Evolutionary conservation across 2,797 vertebrate species (phyloP), one percentile per base, ranked within the genome.

Genomic region (Tangara arthus): DNA sequence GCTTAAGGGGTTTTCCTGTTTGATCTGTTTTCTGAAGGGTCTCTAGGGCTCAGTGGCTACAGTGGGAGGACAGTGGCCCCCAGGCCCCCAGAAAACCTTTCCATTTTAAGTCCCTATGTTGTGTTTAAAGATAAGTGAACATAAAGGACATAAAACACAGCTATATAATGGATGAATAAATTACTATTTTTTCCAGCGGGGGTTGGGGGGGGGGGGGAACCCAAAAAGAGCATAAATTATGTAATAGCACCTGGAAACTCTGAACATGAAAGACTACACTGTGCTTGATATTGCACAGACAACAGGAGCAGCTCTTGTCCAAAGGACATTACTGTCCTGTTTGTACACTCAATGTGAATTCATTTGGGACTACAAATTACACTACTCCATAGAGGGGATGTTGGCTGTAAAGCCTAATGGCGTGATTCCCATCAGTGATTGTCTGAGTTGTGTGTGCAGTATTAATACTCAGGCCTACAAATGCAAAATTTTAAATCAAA

Each of bases 401-500:
- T 32, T 82, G 50, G n/a, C n/a, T 63, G n/a, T 85, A 65, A 84
- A 89, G 34, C 21, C 37, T 68, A 70, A 71, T 64, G 70, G 20
- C 70, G 41, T 69, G 44, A 63, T 55, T 71, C 22, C 55, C n/a
- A 32, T 35, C 13, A 7, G 21, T 27, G 34, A 56, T 30, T 72
- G 24, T 53, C 57, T 26, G n/a, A 44, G 32, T 12, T 76, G 56
- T 53, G 8, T 53, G 34, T 41, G 47, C 11, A 30, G 11, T 46
- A 85, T 35, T 76, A 60, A 77, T 30, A 49, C 8, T 28, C 44
- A 39, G 59, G 49, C 19, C 64, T 72, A 70, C 34, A 60, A 79
- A 82, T 21, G 30, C 24, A 41, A 85, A 91, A 92, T 66, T 93
- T 96, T 60, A 87, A 92, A 94, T 92, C 66, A 72, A 82, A 93